Evolutionary conservation across 2,113 vertebrate species (phyloP).

Genomic region (Syrrhaptes paradoxus): DNA sequence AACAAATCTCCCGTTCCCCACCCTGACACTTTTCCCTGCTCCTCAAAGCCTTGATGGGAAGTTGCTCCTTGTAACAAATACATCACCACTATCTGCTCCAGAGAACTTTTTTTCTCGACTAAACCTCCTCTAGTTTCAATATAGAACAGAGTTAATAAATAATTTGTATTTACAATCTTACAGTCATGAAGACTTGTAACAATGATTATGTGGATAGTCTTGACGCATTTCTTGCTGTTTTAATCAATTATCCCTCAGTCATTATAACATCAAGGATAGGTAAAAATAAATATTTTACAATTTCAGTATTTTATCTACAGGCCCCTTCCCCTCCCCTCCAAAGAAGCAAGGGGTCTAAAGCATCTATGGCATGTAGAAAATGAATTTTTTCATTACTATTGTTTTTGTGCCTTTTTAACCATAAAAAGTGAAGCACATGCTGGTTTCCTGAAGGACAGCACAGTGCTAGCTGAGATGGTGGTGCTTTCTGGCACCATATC

Average conservation of each 20-base stretch:
- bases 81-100: constrained; percentile 56
- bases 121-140: constrained; percentile 60
- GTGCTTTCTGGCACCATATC: constrained; percentile 30
- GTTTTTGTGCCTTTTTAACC: constrained; percentile 81
- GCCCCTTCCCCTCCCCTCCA: not conserved
- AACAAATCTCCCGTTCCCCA: constrained; percentile 3
- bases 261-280: constrained; percentile 62
- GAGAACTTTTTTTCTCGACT: not conserved
- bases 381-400: constrained; percentile 68
- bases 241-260: constrained; percentile 71
- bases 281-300: constrained; percentile 83
- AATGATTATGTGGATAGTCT: constrained; percentile 77
- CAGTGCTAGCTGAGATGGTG: constrained; percentile 68
- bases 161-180: constrained; percentile 86
- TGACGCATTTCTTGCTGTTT: constrained; percentile 74
- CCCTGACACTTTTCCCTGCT: not conserved
- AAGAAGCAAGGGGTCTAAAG: constrained; percentile 20
- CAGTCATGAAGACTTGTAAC: constrained; percentile 73
- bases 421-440: constrained; percentile 59
- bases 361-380: constrained; percentile 62
- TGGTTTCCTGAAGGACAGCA: constrained; percentile 43
- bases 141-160: constrained; percentile 83
- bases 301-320: constrained; percentile 62
- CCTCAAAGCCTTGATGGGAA: constrained; percentile 53
- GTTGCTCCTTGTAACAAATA: constrained; percentile 41